Base-by-base conservation (phyloP, 64 coral and sea anemone genomes). In the Montipora foliosa region DNA sequence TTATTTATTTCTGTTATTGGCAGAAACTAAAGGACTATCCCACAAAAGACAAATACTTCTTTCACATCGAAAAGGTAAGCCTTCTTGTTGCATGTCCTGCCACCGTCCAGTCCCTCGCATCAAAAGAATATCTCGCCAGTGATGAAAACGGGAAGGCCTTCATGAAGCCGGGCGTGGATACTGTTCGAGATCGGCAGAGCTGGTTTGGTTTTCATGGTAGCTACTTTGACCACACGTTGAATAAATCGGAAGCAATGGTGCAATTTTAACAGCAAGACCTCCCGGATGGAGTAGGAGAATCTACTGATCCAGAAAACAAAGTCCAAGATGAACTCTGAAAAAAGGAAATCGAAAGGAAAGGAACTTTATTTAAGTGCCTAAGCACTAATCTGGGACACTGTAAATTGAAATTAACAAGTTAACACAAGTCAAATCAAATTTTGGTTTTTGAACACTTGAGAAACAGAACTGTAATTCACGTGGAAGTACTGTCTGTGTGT, bases 1-100 rank as follows among this genome's bases (percentile, higher is more conserved):
- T 73, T 73, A 21, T 46, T 46, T 44, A 11, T 57, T 58, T 21
- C 78, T 55, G 0, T 80, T 53, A 24, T 80, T 22, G 1, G 49
- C 51, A 80, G 78, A 80, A 80, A 80, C 48, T 80, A 21, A 19
- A 22, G 8, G 14, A 80, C 19, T 80, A 22, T 19, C 78, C 78
- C 49, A 58, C n/a, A 21, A 53, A 57, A 55, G 49, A 80, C 5
- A 80, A 58, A 80, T 80, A 80, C 50, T 58, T 59, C 6, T 80
- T 80, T 24, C 17, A 24, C 5, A 58, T 80, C 20, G 22, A 80
- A 57, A 22, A 19, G 20, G 48, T 80, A 6, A 10, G 37, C 10
- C 11, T 24, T 10, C 2, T 75, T 12, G 24, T 47, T 46, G 25
- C 0, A 9, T 76, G 74, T 25, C 44, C 74, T 45, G 24, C 45